Evolutionary conservation across 2,888 invertebrate genomes (phyloP).

Genomic region (Neoitamus cyanurus): DNA sequence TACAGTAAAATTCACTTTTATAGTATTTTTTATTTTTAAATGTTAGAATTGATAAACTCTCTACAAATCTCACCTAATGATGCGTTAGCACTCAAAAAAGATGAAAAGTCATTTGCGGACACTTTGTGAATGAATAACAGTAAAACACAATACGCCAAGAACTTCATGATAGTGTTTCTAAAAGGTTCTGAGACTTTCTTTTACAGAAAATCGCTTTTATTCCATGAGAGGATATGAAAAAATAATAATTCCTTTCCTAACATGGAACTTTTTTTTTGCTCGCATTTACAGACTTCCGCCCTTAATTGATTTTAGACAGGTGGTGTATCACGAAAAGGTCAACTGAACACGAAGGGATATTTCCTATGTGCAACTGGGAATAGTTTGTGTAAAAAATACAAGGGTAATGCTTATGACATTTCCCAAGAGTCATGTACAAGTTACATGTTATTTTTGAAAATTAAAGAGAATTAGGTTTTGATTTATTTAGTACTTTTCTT

Average conservation of each 20-base stretch:
- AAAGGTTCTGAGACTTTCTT: not conserved
- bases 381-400: not conserved
- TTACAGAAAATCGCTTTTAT: not conserved
- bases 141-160: not conserved
- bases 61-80: constrained; percentile 70
- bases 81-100: constrained; percentile 78
- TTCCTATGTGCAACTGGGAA: not conserved
- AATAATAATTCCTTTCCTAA: not conserved
- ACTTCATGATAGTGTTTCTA: not conserved
- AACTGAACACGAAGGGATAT: not conserved
- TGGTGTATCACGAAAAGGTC: not conserved
- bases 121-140: not conserved
- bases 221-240: not conserved
- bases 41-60: not conserved
- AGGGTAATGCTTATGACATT: too few species aligned
- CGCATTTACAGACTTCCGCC: not conserved
- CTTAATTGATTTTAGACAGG: constrained; percentile 4
- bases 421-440: too few species aligned
- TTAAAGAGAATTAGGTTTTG: too few species aligned
- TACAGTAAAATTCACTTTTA: too few species aligned
- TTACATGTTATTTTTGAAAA: too few species aligned
- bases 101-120: constrained; percentile 73
- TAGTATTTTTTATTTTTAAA: too few species aligned
- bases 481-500: too few species aligned
- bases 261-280: not conserved